Evolutionary conservation across 1,140 invertebrate species (phyloP).

Genomic region (Magallana ariakensis): DNA sequence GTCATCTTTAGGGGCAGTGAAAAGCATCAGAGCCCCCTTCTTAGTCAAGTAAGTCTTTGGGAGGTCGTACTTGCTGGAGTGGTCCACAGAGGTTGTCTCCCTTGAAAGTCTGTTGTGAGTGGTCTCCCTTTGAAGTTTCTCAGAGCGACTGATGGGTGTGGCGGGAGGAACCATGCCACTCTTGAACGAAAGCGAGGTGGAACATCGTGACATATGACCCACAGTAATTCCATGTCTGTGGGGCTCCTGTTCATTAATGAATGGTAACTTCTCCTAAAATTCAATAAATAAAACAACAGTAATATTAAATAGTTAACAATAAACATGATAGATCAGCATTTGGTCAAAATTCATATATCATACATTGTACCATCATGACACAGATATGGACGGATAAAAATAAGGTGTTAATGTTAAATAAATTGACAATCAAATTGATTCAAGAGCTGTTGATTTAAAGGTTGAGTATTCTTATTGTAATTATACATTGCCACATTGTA

Average conservation of each 20-base stretch:
- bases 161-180: slow-evolving; percentile 24
- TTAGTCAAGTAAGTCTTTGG: slow-evolving; percentile 74
- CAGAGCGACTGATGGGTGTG: not conserved
- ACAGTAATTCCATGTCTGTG: slow-evolving; percentile 75
- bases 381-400: too few species aligned
- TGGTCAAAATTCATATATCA: too few species aligned
- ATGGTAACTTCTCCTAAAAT: slow-evolving; percentile 47
- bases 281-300: too few species aligned
- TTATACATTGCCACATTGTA: too few species aligned
- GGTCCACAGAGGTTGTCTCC: slow-evolving; percentile 1
- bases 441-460: too few species aligned
- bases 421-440: too few species aligned
- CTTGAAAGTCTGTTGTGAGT: not conserved
- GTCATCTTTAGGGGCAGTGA: slow-evolving; percentile 69
- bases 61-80: slow-evolving; percentile 52
- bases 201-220: slow-evolving; percentile 47
- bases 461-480: too few species aligned
- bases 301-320: too few species aligned
- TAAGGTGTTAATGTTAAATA: too few species aligned
- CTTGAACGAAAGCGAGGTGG: slow-evolving; percentile 41
- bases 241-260: slow-evolving; percentile 47
- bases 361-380: too few species aligned
- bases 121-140: slow-evolving; percentile 30
- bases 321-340: too few species aligned
- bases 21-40: slow-evolving; percentile 74